phyloP scores from a whole-genome alignment of 2,888 invertebrate genomes.

The Diarsia mendica region DNA sequence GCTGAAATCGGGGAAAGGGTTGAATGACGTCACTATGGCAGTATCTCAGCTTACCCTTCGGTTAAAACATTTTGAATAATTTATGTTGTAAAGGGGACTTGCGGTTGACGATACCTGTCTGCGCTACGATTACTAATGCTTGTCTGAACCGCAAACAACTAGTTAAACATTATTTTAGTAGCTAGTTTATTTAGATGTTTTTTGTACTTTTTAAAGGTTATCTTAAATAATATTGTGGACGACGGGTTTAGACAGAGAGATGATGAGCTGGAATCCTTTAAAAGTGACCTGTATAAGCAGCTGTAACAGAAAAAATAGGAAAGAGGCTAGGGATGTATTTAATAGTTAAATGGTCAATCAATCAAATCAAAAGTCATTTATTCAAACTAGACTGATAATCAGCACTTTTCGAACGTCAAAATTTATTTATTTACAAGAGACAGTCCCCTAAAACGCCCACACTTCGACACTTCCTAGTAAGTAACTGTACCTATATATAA shows the following conservation, averaged over 20 bases:
- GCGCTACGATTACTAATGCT: slow-evolving; percentile 14
- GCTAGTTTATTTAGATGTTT: neutral
- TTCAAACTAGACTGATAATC: no score
- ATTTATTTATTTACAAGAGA: no score
- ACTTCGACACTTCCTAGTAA: no score
- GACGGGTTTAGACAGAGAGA: neutral
- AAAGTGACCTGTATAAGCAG: no score
- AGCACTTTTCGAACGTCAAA: no score
- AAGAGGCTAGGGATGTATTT: no score
- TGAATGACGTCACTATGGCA: slow-evolving; percentile 36
- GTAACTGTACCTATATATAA: no score
- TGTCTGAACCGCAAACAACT: slow-evolving; percentile 19
- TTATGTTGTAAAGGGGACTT: slow-evolving; percentile 26
- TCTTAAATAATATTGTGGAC: neutral
- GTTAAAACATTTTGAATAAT: slow-evolving; percentile 50
- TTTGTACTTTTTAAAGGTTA: neutral
- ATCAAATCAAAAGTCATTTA: no score
- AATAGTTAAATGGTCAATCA: no score
- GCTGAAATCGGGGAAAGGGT: slow-evolving; percentile 20
- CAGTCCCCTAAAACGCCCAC: no score
- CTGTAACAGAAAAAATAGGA: no score
- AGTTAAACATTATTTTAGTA: slow-evolving; percentile 10
- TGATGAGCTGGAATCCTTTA: neutral
- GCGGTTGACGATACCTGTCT: slow-evolving; percentile 29
- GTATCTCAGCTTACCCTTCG: slow-evolving; percentile 30